Conservation (phyloP, 2,888 invertebrate genomes). For the Euproctis similis region DNA sequence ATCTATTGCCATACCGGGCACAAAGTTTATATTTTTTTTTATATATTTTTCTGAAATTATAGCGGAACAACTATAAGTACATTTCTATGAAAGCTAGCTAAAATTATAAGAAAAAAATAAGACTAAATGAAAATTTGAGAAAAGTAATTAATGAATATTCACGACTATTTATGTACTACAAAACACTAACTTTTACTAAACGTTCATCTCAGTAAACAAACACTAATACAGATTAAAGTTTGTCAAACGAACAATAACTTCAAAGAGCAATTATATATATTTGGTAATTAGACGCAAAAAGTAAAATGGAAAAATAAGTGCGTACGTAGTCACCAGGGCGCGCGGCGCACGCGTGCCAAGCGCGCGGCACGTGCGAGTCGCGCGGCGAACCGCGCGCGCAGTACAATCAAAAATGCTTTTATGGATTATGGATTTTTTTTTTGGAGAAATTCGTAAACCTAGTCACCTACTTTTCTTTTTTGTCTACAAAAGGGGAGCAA, state of each 20-base stretch:
- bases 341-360: slow-evolving; percentile 24
- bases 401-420: slow-evolving; percentile 11
- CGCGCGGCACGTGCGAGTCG: slow-evolving; percentile 27
- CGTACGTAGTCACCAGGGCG: slow-evolving; percentile 3
- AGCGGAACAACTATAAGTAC: too few relatives aligned
- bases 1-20: too few relatives aligned
- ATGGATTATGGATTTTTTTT: slow-evolving; percentile 19
- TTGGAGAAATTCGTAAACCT: slow-evolving; percentile 3
- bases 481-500: neutral
- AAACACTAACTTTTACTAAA: slow-evolving; percentile 14
- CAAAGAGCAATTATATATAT: slow-evolving; percentile 56
- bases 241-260: slow-evolving; percentile 30
- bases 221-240: slow-evolving; percentile 42
- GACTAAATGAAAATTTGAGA: too few relatives aligned
- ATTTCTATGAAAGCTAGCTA: too few relatives aligned
- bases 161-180: too few relatives aligned
- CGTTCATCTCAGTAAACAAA: slow-evolving; percentile 36
- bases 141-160: too few relatives aligned
- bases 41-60: too few relatives aligned
- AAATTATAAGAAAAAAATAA: too few relatives aligned
- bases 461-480: neutral
- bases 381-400: slow-evolving; percentile 21
- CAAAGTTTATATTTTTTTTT: too few relatives aligned
- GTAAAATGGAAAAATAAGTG: slow-evolving; percentile 25
- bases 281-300: slow-evolving; percentile 48